Percentiles rank a stretch among this genome's conserved stretches.
Evolutionary conservation across 2,113 vertebrate genomes (phyloP).

Genomic region (Miniopterus natalensis): DNA sequence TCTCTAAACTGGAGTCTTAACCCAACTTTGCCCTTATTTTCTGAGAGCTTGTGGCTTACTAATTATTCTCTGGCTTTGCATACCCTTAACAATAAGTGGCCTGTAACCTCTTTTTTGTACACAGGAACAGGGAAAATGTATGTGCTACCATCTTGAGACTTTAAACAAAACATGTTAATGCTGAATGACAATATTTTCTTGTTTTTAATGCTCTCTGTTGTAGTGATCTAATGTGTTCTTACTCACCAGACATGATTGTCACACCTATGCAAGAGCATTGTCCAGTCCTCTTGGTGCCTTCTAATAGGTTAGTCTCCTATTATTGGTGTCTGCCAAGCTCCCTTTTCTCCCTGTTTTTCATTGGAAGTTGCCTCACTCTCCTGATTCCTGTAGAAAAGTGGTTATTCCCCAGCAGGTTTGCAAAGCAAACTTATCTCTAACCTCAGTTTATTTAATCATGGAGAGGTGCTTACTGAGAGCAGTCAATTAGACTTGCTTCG

Average conservation of each 20-base stretch:
- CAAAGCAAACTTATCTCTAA: neutral
- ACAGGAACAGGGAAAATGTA: neutral
- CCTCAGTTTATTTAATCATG: neutral
- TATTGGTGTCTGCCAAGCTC: neutral
- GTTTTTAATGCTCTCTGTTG: neutral
- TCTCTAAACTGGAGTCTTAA: neutral
- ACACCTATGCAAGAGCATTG: neutral
- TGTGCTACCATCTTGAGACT: neutral
- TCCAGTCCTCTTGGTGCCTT: neutral
- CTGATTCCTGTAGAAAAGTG: neutral
- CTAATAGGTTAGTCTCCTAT: neutral
- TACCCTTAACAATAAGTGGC: neutral
- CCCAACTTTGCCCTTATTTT: neutral
- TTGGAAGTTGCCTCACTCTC: neutral
- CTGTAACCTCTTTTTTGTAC: neutral
- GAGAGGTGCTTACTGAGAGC: neutral
- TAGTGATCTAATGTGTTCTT: neutral
- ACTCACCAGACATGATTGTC: neutral
- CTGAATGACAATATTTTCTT: neutral
- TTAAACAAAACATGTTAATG: neutral
- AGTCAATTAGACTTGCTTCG: neutral
- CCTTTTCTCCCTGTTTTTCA: neutral
- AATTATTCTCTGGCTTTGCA: neutral
- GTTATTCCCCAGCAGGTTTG: neutral
- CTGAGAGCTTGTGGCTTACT: neutral